Base-by-base conservation (phyloP, 2,113 vertebrate species). In the Mugil cephalus region DNA sequence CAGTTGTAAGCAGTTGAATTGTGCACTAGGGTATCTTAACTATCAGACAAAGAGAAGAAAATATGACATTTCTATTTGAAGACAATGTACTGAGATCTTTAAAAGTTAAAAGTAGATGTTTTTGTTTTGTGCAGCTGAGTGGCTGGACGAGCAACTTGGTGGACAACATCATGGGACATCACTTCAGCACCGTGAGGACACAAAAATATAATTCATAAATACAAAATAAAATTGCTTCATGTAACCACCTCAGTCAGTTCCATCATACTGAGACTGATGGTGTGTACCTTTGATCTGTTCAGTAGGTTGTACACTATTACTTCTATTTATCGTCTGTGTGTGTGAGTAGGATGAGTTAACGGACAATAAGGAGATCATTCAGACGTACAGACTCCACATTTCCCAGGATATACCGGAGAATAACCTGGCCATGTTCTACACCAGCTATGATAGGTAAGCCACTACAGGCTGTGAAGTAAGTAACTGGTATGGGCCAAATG, bases 321-420 rank as follows among this genome's bases (percentile, higher is more conserved):
- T n/a, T n/a, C n/a, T n/a, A n/a, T n/a, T n/a, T n/a, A n/a, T n/a
- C n/a, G n/a, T n/a, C n/a, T 53, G 50, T 67, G 34, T 69, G 39
- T 65, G 58, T 39, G 42, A 10, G 0, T 83, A 99, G 98, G 96
- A 97, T 14, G 97, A 99, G 81, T 76, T 98, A 24, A 95, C 96
- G 5, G 96, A 97, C 54, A 98, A 98, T 76, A 83, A 95, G 83
- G 97, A 99, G 88, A 91, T 98, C 77, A 94, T 97, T 87, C 98
- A 99, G 90, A 97, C 96, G 0, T 98, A 97, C 90, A 93, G 96
- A 74, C 94, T 97, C 54, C 98, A 99, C 84, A 94, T 99, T 3
- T 95, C 96, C 1, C 96, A 98, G 88, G 97, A 99, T 42, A 96
- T 99, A 51, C 97, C 97, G 51, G 97, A 96, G 82, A 95, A 98